These are phyloP conservation scores for Urocynchramus pylzowi DNA, from an alignment of 2,113 vertebrate species.

Conservation along the genomic window DNA sequence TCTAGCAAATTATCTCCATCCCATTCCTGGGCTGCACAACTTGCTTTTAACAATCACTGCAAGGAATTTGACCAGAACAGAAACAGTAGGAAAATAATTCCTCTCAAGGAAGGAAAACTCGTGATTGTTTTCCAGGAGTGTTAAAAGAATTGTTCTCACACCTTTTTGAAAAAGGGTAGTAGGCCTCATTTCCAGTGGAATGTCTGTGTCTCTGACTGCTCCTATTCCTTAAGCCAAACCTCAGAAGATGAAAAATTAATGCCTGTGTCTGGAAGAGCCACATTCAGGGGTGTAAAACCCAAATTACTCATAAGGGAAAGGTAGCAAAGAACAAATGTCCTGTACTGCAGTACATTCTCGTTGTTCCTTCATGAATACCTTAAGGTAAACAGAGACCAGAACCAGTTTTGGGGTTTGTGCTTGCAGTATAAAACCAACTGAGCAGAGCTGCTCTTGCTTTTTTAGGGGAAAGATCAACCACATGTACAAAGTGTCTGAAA, in stretches of 20 bases:
- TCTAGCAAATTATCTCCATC: background rate
- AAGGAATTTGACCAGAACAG: background rate
- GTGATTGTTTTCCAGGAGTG: background rate
- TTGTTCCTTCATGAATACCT: background rate
- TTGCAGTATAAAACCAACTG: background rate
- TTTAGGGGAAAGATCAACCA: background rate
- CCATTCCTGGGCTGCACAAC: background rate
- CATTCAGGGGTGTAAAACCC: background rate
- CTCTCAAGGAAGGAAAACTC: background rate
- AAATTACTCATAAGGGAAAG: background rate
- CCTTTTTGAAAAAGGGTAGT: background rate
- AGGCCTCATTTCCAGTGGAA: background rate
- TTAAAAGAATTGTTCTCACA: background rate
- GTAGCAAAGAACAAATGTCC: background rate
- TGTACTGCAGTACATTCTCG: background rate
- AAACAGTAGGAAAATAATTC: background rate
- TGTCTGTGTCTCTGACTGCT: background rate
- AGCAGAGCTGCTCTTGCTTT: background rate
- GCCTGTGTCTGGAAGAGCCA: background rate
- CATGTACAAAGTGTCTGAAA: background rate
- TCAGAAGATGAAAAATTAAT: background rate
- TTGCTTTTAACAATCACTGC: background rate
- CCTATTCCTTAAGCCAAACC: background rate
- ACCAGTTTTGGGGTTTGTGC: background rate
- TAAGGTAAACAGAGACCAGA: background rate